Evolutionary conservation across 2,888 invertebrate species (phyloP), one percentile per base, ranked within the genome.

Genomic region (Scrobipalpa atriplicella): DNA sequence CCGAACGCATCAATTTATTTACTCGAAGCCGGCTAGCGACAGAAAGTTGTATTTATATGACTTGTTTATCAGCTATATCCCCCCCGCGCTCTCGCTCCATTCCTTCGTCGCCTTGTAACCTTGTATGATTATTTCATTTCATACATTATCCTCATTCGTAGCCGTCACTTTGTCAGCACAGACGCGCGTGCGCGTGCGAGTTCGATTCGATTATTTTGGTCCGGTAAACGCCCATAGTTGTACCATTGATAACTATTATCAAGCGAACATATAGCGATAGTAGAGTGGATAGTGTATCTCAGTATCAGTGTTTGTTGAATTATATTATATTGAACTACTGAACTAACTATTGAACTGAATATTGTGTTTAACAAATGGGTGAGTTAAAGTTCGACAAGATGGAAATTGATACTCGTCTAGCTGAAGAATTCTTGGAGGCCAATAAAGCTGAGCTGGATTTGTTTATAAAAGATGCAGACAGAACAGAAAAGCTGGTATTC

Each of bases 311-410:
- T n/a, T n/a, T n/a, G n/a, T n/a, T n/a, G n/a, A n/a, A n/a, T n/a
- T n/a, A n/a, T n/a, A n/a, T n/a, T n/a, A n/a, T n/a, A n/a, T n/a
- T n/a, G n/a, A n/a, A n/a, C n/a, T n/a, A n/a, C n/a, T n/a, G n/a
- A n/a, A n/a, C n/a, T n/a, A n/a, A 16, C 29, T 29, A 29, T 7
- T 16, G 6, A 10, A 47, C n/a, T 16, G n/a, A 47, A 16, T n/a
- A 47, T 47, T 47, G 47, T 47, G 47, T 16, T 21, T 11, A 21
- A 56, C 54, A 56, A 56, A 56, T 56, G 54, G 54, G 19, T 62
- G 21, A 43, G 21, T 63, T 63, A n/a, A n/a, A 41, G 56, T 58
- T 43, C 54, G 21, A 62, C 54, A 56, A 56, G 19, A 56, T 56
- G 54, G 21, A 56, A 21, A 56, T 21, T 21, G 54, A 56, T 13